Percentiles rank a stretch among this genome's conserved stretches.
phyloP scores from a whole-genome alignment of 1,140 invertebrate species.

The Pseudobourletiella spinata region DNA sequence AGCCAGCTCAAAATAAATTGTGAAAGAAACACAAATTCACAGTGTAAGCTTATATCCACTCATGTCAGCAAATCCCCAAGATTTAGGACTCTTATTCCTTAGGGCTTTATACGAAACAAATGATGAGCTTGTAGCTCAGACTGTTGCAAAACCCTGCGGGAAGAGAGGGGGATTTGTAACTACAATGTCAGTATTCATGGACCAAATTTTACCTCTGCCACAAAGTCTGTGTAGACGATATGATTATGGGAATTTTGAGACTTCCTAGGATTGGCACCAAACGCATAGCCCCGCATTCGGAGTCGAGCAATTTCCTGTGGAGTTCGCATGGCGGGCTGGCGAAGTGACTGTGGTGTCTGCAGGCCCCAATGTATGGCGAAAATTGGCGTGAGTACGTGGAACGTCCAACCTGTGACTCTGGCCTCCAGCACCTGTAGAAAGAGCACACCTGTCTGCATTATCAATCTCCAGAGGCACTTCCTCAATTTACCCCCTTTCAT shows the following conservation, averaged over 20 bases:
- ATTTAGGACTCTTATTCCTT: neutral
- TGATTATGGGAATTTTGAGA: conserved; percentile 29
- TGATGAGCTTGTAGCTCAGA: no score
- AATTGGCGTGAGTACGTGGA: conserved; percentile 43
- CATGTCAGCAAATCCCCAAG: neutral
- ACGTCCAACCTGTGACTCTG: conserved; percentile 42
- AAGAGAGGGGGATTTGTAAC: neutral
- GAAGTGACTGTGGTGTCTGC: conserved; percentile 24
- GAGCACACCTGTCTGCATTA: no score
- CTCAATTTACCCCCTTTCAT: no score
- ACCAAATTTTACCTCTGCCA: conserved; percentile 20
- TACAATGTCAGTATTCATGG: neutral
- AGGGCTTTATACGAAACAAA: neutral
- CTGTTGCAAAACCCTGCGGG: neutral
- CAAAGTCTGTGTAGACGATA: conserved; percentile 32
- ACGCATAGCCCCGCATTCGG: conserved; percentile 9
- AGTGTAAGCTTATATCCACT: neutral
- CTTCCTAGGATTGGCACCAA: conserved; percentile 15
- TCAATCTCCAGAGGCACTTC: no score
- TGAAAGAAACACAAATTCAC: neutral
- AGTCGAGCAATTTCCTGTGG: conserved; percentile 13
- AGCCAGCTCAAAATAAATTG: neutral
- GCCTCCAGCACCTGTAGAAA: conserved; percentile 42
- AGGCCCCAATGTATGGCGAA: conserved; percentile 43
- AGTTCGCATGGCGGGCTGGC: conserved; percentile 3